Base-by-base conservation (phyloP, 2,888 invertebrate species). In the Patella caerulea region DNA sequence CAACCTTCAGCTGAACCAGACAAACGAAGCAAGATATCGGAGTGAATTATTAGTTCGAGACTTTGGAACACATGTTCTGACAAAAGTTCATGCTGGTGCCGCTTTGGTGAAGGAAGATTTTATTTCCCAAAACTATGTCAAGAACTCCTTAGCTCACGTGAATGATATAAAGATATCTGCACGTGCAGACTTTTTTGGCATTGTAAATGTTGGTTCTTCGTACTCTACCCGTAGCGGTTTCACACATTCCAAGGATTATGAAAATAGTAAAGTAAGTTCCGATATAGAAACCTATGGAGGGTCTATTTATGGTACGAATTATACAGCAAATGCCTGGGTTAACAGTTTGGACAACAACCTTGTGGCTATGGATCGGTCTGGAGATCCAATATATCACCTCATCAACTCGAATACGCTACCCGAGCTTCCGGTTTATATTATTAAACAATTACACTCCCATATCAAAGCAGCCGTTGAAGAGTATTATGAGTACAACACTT, bases 1-100 rank as follows among this genome's bases (percentile, higher is more conserved):
- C 2, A 80, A 83, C 29, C 54, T 88, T n/a, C 79, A 83, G n/a
- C 74, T 83, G n/a, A 86, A 86, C 78, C 71, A 82, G 53, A 84
- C 84, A 34, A 80, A 82, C n/a, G 81, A 83, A 71, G 87, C 88
- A 0, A 75, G 83, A 1, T 89, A 87, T 83, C 84, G 85, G 72
- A 83, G 87, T 56, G 86, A 89, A 78, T 80, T 88, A n/a, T 78
- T 89, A 2, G 85, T 89, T n/a, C 82, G 88, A 72, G 89, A 89
- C 75, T 89, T 85, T 74, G 89, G 89, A 19, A 87, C 89, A 1
- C 88, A 89, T 80, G 78, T 88, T 53, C 79, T 87, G 19, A 87
- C 86, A 45, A 83, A 84, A 71, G 83, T 87, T 1, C 82, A 85
- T 70, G 87, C 86, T 1, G 88, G 89, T 15, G 87, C 87, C 11